Evolutionary conservation across 2,888 invertebrate genomes (phyloP).

Genomic region (Pollenia amentaria): DNA sequence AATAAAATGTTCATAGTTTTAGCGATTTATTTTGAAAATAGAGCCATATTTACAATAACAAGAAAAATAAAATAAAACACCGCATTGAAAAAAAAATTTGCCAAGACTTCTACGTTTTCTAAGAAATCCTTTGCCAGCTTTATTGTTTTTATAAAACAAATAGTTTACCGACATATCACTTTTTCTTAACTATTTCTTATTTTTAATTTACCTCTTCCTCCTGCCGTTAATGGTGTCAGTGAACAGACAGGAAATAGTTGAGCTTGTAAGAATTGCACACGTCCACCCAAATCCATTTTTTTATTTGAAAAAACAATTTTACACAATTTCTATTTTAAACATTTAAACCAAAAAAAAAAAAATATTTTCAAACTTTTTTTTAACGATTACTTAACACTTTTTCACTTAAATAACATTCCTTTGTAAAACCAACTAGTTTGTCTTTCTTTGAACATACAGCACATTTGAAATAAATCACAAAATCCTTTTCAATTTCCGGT

Average conservation of each 20-base stretch:
- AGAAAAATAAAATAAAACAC: no score
- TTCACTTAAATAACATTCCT: conserved; percentile 9
- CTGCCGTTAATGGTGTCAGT: conserved; percentile 77
- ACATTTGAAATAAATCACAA: conserved; percentile 45
- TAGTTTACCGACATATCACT: no score
- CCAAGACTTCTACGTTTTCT: no score
- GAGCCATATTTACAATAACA: no score
- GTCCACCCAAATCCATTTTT: conserved; percentile 77
- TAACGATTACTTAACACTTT: neutral
- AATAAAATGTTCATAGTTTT: no score
- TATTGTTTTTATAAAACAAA: no score
- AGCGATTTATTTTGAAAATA: no score
- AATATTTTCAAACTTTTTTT: neutral
- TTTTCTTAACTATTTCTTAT: neutral
- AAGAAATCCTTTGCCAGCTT: no score
- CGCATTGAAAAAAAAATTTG: no score
- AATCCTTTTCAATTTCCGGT: conserved; percentile 51
- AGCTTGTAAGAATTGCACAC: conserved; percentile 84
- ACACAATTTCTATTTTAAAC: conserved; percentile 6
- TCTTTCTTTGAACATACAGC: neutral
- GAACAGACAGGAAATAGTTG: conserved; percentile 84
- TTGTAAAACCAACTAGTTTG: neutral
- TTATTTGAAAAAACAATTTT: neutral
- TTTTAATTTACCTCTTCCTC: conserved; percentile 78
- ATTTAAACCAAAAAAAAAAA: neutral